Percentiles rank a stretch among this genome's conserved stretches.
Conservation (phyloP, 2,888 invertebrate genomes). For the Achlya flavicornis region DNA sequence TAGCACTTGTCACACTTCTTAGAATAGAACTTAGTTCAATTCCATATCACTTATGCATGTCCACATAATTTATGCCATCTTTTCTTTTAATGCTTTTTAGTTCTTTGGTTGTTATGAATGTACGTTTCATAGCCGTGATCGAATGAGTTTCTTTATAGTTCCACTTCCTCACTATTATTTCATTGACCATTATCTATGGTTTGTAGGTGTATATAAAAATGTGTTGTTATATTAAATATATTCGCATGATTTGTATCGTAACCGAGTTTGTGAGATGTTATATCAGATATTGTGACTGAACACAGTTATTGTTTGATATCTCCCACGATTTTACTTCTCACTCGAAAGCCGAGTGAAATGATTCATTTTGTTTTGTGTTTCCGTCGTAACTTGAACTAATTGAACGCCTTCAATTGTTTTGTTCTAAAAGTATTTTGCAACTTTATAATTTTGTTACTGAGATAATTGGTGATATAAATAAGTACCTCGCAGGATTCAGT, state of each 20-base stretch:
- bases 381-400: slow-evolving; percentile 39
- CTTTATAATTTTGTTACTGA: not conserved
- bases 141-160: not conserved
- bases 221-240: not conserved
- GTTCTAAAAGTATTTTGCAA: not conserved
- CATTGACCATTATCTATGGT: not conserved
- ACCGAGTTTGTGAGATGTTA: slow-evolving; percentile 35
- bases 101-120: not conserved
- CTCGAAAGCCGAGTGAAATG: slow-evolving; percentile 73
- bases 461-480: not conserved
- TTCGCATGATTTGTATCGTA: not conserved
- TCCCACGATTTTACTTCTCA: slow-evolving; percentile 77
- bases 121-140: too few species aligned
- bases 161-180: not conserved
- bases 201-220: not conserved
- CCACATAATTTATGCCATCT: too few species aligned
- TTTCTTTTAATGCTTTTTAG: not conserved
- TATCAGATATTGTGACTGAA: slow-evolving; percentile 29
- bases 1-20: not conserved
- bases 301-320: slow-evolving; percentile 58
- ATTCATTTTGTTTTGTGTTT: slow-evolving; percentile 56
- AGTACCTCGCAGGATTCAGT: not conserved
- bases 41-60: too few species aligned
- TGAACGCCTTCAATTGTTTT: slow-evolving; percentile 17
- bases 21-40: not conserved